Evolutionary conservation across 2,888 invertebrate species (phyloP).

Genomic region (Bhutanitis thaidina): DNA sequence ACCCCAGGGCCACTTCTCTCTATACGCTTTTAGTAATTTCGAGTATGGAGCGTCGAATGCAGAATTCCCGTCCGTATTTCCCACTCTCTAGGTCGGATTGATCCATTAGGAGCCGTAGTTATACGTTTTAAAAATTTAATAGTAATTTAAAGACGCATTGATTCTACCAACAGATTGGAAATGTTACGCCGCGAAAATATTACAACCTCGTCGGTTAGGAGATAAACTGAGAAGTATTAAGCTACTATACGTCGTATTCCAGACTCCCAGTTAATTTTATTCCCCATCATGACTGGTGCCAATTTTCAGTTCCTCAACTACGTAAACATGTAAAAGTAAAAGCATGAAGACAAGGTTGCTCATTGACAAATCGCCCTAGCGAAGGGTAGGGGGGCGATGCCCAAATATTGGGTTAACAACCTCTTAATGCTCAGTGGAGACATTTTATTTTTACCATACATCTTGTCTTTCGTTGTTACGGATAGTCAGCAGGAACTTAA

Average conservation of each 20-base stretch:
- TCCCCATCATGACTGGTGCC: slow-evolving; percentile 46
- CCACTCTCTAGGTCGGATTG: too few relatives aligned
- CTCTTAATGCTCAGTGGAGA: slow-evolving; percentile 74
- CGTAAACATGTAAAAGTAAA: slow-evolving; percentile 39
- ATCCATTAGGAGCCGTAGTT: too few relatives aligned
- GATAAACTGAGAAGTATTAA: slow-evolving; percentile 19
- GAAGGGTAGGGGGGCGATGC: slow-evolving; percentile 57
- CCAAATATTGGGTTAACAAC: slow-evolving; percentile 77
- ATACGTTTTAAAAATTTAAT: too few relatives aligned
- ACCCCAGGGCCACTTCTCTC: too few relatives aligned
- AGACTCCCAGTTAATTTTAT: slow-evolving; percentile 17
- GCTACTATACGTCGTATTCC: slow-evolving; percentile 16
- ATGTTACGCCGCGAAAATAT: slow-evolving; percentile 3
- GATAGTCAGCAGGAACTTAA: slow-evolving; percentile 23
- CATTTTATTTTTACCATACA: slow-evolving; percentile 75
- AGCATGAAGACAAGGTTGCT: slow-evolving; percentile 48
- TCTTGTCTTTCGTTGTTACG: slow-evolving; percentile 36
- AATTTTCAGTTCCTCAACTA: slow-evolving; percentile 37
- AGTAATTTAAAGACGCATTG: too few relatives aligned
- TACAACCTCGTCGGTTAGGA: slow-evolving; percentile 3
- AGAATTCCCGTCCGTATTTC: too few relatives aligned
- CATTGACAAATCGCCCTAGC: slow-evolving; percentile 65
- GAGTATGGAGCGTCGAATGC: too few relatives aligned
- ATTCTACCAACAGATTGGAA: not conserved
- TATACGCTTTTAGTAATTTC: too few relatives aligned